Conservation (phyloP, 2,797 vertebrate genomes). For the Clarias laeviceps region DNA sequence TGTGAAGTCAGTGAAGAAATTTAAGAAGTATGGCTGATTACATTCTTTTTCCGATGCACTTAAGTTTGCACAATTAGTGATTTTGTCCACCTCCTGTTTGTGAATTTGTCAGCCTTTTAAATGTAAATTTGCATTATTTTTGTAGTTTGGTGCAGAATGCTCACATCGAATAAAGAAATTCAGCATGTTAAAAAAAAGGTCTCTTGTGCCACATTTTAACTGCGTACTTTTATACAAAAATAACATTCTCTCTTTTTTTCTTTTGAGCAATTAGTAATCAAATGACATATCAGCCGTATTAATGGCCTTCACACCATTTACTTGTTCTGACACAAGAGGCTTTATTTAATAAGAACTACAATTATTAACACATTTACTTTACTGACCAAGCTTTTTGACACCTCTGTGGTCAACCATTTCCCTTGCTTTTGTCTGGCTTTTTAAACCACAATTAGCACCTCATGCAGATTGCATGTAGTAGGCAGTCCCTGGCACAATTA, state of each 20-base stretch:
- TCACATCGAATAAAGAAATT: not conserved
- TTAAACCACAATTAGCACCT: constrained; percentile 16
- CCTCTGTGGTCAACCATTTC: not conserved
- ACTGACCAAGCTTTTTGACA: not conserved
- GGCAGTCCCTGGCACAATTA: not conserved
- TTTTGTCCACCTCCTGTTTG: too few relatives aligned
- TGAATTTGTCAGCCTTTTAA: not conserved
- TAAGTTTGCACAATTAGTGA: not conserved
- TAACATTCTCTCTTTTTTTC: not conserved
- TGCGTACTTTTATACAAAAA: not conserved
- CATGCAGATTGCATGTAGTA: not conserved
- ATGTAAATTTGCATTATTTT: not conserved
- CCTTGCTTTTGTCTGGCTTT: not conserved
- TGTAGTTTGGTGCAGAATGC: not conserved
- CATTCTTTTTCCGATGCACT: not conserved
- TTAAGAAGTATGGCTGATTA: not conserved
- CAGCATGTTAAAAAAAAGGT: not conserved
- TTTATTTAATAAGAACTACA: not conserved
- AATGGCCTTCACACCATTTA: not conserved
- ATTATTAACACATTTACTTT: constrained; percentile 2
- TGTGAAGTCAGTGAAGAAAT: not conserved
- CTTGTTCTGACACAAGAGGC: not conserved
- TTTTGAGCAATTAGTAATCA: not conserved
- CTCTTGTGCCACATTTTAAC: not conserved
- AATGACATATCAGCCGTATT: not conserved